These are phyloP conservation scores for Schizaphis graminum DNA, from an alignment of 2,888 invertebrate species.

Conservation along the genomic window DNA sequence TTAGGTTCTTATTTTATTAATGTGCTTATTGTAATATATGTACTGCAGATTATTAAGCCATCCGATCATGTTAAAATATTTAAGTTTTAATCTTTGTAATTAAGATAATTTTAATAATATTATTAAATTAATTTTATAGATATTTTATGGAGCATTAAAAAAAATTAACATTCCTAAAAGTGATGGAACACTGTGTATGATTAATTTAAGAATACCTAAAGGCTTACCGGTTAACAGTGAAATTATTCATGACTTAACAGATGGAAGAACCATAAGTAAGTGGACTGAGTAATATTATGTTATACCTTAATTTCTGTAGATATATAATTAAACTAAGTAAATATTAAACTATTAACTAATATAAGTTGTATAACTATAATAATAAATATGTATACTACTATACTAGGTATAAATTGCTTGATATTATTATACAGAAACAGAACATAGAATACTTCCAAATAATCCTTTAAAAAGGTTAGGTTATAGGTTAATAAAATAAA, in stretches of 20 bases:
- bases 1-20: too few species aligned
- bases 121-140: neutral
- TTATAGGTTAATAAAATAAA: too few species aligned
- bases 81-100: neutral
- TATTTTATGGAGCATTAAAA: slow-evolving; percentile 56
- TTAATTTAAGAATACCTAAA: slow-evolving; percentile 3
- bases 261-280: slow-evolving; percentile 29
- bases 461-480: too few species aligned
- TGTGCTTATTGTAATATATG: neutral
- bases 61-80: neutral
- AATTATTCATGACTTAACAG: neutral
- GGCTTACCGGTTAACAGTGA: slow-evolving; percentile 46
- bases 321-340: neutral
- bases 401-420: neutral
- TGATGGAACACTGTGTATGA: neutral
- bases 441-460: too few species aligned
- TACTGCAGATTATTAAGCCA: neutral
- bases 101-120: neutral
- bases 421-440: neutral
- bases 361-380: neutral
- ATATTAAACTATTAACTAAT: neutral
- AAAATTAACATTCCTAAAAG: slow-evolving; percentile 21
- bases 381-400: neutral
- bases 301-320: neutral
- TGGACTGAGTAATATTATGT: neutral